phyloP scores from a whole-genome alignment of 1,140 invertebrate genomes.

The Euglossa dilemma region DNA sequence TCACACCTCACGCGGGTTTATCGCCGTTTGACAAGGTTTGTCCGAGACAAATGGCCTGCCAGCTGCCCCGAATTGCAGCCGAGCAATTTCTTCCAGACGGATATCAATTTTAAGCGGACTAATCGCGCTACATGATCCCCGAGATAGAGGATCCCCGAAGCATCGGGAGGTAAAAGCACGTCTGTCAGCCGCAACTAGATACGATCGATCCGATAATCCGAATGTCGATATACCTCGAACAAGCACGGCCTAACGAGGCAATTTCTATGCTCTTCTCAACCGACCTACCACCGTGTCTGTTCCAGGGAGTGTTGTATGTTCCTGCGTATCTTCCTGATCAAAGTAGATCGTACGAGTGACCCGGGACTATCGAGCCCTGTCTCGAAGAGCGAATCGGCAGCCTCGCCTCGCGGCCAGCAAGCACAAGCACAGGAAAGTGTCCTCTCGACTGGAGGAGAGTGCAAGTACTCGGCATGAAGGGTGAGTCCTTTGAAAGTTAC shows the following conservation, averaged over 20 bases:
- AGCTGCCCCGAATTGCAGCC: no score
- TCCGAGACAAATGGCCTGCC: no score
- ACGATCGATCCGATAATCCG: no score
- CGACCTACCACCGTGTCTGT: not conserved
- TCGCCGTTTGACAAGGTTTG: no score
- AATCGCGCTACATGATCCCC: no score
- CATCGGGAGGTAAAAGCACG: no score
- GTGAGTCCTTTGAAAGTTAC: constrained; percentile 43
- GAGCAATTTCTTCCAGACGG: no score
- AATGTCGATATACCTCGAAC: no score
- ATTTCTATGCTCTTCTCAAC: not conserved
- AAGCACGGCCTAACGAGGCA: not conserved
- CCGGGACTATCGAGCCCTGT: constrained; percentile 9
- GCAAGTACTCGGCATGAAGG: constrained; percentile 54
- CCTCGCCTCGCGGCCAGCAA: constrained; percentile 1
- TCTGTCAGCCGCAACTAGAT: no score
- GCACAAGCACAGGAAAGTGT: constrained; percentile 35
- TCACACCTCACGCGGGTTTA: no score
- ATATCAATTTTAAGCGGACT: no score
- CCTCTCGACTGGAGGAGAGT: constrained; percentile 39
- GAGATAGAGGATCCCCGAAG: no score
- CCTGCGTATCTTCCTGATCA: constrained; percentile 40
- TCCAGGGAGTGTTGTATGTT: constrained; percentile 33
- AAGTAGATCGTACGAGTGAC: constrained; percentile 21
- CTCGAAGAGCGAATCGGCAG: constrained; percentile 27